Percentiles rank a stretch among this genome's conserved stretches.
phyloP scores from a whole-genome alignment of 2,888 invertebrate species.

The Abrostola triplasia region DNA sequence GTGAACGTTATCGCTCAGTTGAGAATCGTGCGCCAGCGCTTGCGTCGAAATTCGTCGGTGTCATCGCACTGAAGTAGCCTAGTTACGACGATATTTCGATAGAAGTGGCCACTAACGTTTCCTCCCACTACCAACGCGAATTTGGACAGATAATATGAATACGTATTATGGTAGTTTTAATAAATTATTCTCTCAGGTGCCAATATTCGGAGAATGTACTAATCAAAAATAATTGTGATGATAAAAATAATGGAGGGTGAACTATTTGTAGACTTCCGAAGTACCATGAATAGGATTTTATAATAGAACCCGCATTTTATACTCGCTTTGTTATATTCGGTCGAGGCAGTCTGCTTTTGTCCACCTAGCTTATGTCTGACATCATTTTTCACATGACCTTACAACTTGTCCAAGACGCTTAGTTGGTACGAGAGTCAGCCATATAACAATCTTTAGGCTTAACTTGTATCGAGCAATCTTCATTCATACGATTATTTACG shows the following conservation, averaged over 20 bases:
- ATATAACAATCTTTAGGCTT: neutral
- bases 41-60: conserved; percentile 65
- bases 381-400: conserved; percentile 33
- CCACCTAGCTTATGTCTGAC: conserved; percentile 17
- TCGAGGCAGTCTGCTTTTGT: conserved; percentile 26
- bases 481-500: neutral
- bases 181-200: conserved; percentile 7
- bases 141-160: conserved; percentile 46
- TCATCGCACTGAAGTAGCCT: conserved; percentile 80
- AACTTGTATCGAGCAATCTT: neutral
- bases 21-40: conserved; percentile 37
- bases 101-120: conserved; percentile 54
- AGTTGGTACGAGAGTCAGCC: neutral
- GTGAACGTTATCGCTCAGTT: conserved; percentile 38
- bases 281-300: conserved; percentile 21
- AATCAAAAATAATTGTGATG: too few relatives aligned
- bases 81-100: conserved; percentile 81
- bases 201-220: too few relatives aligned
- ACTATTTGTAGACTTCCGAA: conserved; percentile 5
- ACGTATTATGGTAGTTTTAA: conserved; percentile 29
- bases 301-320: conserved; percentile 25
- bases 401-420: conserved; percentile 8
- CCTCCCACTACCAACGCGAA: conserved; percentile 43
- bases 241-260: too few relatives aligned
- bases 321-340: conserved; percentile 22